These are phyloP conservation scores for Agrochola litura DNA, from an alignment of 2,888 invertebrate genomes.

Conservation along the genomic window DNA sequence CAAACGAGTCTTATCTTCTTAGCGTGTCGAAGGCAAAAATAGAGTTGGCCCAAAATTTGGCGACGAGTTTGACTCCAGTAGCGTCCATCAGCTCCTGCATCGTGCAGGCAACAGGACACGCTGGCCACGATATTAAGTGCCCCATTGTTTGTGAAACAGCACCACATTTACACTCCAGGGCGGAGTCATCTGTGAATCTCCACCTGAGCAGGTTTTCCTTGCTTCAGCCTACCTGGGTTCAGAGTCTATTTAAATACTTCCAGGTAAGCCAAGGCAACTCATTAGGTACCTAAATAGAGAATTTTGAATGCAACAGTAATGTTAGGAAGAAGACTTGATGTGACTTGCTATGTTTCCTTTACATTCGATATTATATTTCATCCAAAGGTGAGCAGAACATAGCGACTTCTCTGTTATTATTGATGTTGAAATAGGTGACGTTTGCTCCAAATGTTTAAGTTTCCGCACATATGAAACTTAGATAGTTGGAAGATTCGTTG, in stretches of 20 bases:
- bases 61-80: neutral
- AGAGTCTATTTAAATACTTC: too few species aligned
- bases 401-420: neutral
- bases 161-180: neutral
- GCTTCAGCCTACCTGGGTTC: too few species aligned
- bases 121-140: neutral
- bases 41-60: neutral
- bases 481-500: neutral
- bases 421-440: neutral
- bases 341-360: neutral
- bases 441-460: conserved; percentile 1
- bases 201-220: too few species aligned
- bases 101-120: too few species aligned
- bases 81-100: neutral
- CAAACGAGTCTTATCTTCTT: neutral
- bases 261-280: too few species aligned
- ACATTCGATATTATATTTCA: neutral
- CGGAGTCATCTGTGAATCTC: too few species aligned
- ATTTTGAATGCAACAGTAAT: too few species aligned
- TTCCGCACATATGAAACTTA: neutral
- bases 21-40: neutral
- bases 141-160: neutral
- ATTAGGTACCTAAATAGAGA: neutral
- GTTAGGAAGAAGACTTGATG: neutral
- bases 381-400: neutral